Evolutionary conservation across 2,113 vertebrate species (phyloP).

Genomic region (Centrocercus urophasianus): DNA sequence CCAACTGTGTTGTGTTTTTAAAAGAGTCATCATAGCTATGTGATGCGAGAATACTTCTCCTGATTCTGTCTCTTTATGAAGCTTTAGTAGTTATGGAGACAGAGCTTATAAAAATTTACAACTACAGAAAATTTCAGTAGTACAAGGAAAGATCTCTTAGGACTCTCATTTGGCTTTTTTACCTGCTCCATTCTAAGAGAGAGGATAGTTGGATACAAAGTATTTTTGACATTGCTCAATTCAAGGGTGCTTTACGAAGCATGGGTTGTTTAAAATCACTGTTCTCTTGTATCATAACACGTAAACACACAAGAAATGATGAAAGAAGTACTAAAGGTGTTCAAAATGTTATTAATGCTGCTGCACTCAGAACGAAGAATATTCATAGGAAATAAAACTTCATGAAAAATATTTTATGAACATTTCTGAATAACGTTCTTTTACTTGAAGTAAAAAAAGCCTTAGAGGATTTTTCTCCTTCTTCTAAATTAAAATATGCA

Average conservation of each 20-base stretch:
- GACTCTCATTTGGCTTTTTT: background rate
- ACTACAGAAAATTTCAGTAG: background rate
- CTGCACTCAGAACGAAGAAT: background rate
- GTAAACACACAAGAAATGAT: background rate
- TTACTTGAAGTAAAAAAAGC: background rate
- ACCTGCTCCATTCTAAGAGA: background rate
- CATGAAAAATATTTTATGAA: background rate
- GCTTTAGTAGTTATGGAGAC: background rate
- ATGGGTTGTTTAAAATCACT: background rate
- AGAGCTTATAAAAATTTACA: constrained; percentile 26
- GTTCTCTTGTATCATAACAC: background rate
- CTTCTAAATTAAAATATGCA: background rate
- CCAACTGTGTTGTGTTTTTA: background rate
- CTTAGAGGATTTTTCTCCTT: background rate
- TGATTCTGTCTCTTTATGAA: background rate
- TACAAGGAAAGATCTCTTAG: background rate
- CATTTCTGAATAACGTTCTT: background rate
- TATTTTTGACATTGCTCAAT: background rate
- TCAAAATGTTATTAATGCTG: background rate
- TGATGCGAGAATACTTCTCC: background rate
- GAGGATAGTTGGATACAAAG: background rate
- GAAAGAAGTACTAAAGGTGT: background rate
- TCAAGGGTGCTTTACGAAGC: background rate
- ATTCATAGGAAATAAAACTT: background rate
- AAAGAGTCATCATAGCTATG: background rate